Evolutionary conservation across 1,140 invertebrate species (phyloP).

Genomic region (Megalonaias nervosa): DNA sequence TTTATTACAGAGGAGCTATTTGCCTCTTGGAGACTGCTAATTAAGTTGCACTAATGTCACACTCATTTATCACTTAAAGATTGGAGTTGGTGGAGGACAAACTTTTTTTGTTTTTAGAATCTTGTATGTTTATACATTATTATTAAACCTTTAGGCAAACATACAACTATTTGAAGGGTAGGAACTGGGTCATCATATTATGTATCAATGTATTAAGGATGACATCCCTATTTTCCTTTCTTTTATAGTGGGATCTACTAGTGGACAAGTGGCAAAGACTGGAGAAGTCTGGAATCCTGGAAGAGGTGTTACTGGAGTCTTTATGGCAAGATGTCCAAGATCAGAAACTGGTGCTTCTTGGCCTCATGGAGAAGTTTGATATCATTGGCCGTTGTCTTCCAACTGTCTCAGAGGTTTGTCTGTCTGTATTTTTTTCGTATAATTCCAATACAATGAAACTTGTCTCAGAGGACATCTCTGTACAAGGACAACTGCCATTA

Average conservation of each 20-base stretch:
- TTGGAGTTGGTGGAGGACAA: too few species aligned
- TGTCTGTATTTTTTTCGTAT: neutral
- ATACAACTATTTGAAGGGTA: too few species aligned
- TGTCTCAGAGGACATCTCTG: neutral
- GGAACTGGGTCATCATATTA: too few species aligned
- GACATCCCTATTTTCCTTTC: neutral
- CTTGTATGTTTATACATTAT: too few species aligned
- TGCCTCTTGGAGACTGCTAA: too few species aligned
- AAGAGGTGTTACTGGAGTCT: conserved; percentile 59
- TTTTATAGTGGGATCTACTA: conserved; percentile 56
- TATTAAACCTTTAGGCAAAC: too few species aligned
- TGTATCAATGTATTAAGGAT: too few species aligned
- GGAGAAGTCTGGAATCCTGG: conserved; percentile 57
- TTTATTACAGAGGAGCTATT: too few species aligned
- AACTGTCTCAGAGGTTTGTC: conserved; percentile 43
- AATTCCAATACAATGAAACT: too few species aligned
- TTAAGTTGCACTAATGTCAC: too few species aligned
- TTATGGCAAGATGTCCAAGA: conserved; percentile 58
- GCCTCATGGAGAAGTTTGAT: conserved; percentile 70
- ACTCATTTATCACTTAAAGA: too few species aligned
- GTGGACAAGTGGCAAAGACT: conserved; percentile 60
- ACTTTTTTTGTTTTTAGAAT: too few species aligned
- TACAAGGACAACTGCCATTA: neutral
- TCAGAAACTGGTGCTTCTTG: conserved; percentile 62
- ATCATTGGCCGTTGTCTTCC: conserved; percentile 58